Percentiles rank a stretch among this genome's conserved stretches.
These are phyloP conservation scores for Eubucco bourcierii DNA, from an alignment of 2,113 vertebrate genomes.

Conservation along the genomic window DNA sequence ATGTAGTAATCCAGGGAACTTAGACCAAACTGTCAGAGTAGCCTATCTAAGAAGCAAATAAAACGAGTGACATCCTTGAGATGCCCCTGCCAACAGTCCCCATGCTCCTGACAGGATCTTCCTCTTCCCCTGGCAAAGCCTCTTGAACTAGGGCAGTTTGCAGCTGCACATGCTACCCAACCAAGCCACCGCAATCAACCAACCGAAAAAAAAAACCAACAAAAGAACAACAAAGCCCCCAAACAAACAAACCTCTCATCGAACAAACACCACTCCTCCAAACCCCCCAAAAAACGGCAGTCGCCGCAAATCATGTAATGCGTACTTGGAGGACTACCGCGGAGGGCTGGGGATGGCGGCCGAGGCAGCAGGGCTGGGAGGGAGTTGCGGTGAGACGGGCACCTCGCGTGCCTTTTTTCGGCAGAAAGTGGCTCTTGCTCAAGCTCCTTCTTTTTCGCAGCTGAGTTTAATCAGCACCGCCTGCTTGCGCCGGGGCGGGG, in stretches of 20 bases:
- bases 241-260: no score
- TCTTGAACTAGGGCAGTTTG: not conserved
- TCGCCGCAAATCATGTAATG: not conserved
- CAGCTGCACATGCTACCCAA: not conserved
- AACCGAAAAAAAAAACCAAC: no score
- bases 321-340: not conserved
- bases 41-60: not conserved
- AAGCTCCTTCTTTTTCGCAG: not conserved
- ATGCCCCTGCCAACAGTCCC: not conserved
- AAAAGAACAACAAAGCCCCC: no score
- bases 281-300: no score
- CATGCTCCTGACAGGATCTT: not conserved
- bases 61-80: rapidly evolving
- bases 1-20: not conserved
- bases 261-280: no score
- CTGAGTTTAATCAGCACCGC: not conserved
- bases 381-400: not conserved
- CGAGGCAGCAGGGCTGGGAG: no score
- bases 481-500: not conserved
- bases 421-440: not conserved
- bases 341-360: no score
- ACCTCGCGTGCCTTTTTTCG: not conserved
- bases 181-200: no score
- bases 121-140: not conserved
- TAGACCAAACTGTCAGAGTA: not conserved